Evolutionary conservation across 2,113 vertebrate species (phyloP), one percentile per base, ranked within the genome.

Genomic region (Bos indicus): DNA sequence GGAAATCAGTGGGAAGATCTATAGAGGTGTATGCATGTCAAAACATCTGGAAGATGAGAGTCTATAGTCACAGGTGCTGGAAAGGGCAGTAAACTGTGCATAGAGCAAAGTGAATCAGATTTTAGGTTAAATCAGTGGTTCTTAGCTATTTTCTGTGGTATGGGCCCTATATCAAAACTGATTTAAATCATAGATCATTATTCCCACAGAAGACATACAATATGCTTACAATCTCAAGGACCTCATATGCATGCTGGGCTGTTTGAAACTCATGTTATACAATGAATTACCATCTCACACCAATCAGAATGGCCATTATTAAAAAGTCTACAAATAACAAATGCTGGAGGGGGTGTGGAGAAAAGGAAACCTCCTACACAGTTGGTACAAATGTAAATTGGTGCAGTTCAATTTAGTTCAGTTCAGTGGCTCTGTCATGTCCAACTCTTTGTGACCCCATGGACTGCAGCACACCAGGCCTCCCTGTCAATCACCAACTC

Each of bases 21-120:
- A 2, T 3, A 1, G 16, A 54, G 26, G 10, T 64, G 2, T 3
- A 19, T 40, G 8, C 16, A 28, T 2, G 14, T 12, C 8, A 48
- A 57, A 36, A 60, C 43, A 83, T 36, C 11, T 77, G 60, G 60
- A n/a, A 86, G 13, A 83, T 43, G n/a, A 46, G 3, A 12, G 9
- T 81, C 11, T 30, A 2, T 56, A 52, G 48, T 85, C 51, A 15
- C 1, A 48, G 9, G 5, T 74, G 1, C 28, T 52, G 15, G 11
- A 7, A 90, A 52, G 62, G 67, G 33, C 5, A 64, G 4, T 17
- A 6, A 81, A 54, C 2, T 6, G 11, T 23, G 51, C 5, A 46
- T 25, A 28, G 2, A 8, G 26, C 6, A n/a, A 40, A 56, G 6
- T 15, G 7, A 94, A 88, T 64, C 15, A 62, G 16, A 88, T 88